Evolutionary conservation across 2,888 invertebrate genomes (phyloP), one percentile per base, ranked within the genome.

Genomic region (Erebia epiphron): DNA sequence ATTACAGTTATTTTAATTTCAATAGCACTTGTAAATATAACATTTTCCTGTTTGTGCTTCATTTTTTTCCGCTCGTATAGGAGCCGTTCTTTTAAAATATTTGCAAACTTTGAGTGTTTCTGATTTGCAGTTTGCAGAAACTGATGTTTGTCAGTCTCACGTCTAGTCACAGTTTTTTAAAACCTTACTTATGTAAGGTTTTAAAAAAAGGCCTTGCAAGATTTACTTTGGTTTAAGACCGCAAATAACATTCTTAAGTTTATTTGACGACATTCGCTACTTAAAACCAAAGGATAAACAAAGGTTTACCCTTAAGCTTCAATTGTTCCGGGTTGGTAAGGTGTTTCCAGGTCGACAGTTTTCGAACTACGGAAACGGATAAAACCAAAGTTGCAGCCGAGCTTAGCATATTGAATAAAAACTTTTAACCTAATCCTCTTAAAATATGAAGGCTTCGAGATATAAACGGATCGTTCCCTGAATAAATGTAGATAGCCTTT

Each of bases 341-440:
- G 4, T 26, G 46, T 13, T n/a, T n/a, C 14, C 14, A n/a, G 14
- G 14, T n/a, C n/a, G n/a, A n/a, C 1, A 14, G n/a, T 50, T 35
- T 58, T 10, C 26, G 0, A 58, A 35, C 58, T 58, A 35, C 11
- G 26, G 7, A 35, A 35, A 26, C 26, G 50, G 14, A 26, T 35
- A 58, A 58, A 58, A n/a, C 58, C 14, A 58, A 58, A 35, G 58
- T 35, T 35, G 26, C 26, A 3, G 26, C 7, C 21, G 26, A 21
- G 21, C 58, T 58, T n/a, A 35, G n/a, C 35, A 35, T 35, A 41
- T 60, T 67, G 16, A 41, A 66, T 57, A 57, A 35, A 58, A 58
- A 58, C 58, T 58, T 57, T 26, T 14, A 58, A 35, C 14, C 26
- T 50, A 46, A 46, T 16, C 62, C 46, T 58, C 58, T 58, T 58